Evolutionary conservation across 2,888 invertebrate genomes (phyloP), one percentile per base, ranked within the genome.

Genomic region (Dryobotodes eremita): DNA sequence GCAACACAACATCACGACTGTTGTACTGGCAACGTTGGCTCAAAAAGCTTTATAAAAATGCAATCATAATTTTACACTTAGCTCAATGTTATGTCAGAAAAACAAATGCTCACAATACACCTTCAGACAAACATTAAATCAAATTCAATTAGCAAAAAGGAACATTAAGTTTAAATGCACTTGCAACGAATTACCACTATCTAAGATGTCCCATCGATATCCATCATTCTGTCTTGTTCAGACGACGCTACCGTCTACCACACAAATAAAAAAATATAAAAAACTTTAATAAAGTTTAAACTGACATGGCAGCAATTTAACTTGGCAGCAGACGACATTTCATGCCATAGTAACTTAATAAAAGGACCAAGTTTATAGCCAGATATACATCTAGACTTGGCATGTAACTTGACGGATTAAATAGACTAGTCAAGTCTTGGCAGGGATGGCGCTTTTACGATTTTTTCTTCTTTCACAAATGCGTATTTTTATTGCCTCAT

Each of bases 241-340:
- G 79, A 71, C 80, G 53, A 64, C n/a, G 69, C 79, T 66, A 61
- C 68, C 53, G 53, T 75, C 74, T 75, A 66, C 71, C 66, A 64
- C 75, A 75, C 59, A 77, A 66, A 72, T 13, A 76, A 81, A 74
- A 75, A 74, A 73, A 10, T n/a, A n/a, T n/a, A 76, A 78, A 76
- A 76, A 77, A 77, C 70, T 46, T 57, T 75, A 82, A 80, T 84
- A 84, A 85, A 87, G 68, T 75, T 80, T 75, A 84, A 82, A 82
- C 77, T 75, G 84, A 80, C 83, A 82, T 86, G 82, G 75, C 57
- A 79, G 86, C 89, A 85, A 89, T 91, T 88, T 89, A 86, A 77
- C 74, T 86, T 85, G 83, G 82, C 85, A 84, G 76, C 75, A 57
- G 87, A 83, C 79, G 86, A 82, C 80, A 83, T 84, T 84, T 77